Evolutionary conservation across 2,797 vertebrate genomes (phyloP).

Genomic region (Gouania willdenowi): DNA sequence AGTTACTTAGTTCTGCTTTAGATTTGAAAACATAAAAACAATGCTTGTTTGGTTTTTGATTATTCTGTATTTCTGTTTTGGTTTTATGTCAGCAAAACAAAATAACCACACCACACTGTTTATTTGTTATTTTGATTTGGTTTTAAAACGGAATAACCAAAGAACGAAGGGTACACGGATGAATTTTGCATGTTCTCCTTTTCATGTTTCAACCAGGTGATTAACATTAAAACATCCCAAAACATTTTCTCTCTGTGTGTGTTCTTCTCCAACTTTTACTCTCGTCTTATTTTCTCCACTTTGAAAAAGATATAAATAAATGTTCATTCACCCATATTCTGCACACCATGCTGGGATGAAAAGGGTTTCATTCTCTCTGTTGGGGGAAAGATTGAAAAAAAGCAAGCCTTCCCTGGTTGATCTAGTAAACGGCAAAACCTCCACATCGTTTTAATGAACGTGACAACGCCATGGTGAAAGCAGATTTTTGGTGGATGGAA

Average conservation of each 20-base stretch:
- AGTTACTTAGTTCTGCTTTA: too few species aligned
- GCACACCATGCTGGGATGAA: constrained; percentile 10
- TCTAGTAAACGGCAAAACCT: constrained; percentile 31
- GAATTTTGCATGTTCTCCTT: too few species aligned
- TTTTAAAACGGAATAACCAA: too few species aligned
- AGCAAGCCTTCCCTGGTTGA: constrained; percentile 12
- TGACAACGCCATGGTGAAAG: constrained; percentile 28
- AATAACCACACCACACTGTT: too few species aligned
- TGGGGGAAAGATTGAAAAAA: constrained; percentile 5
- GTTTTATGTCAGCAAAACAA: too few species aligned
- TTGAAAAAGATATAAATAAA: constrained; percentile 4
- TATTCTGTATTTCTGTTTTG: too few species aligned
- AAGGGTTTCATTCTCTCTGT: constrained; percentile 17
- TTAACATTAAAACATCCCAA: too few species aligned
- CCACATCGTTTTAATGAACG: constrained; percentile 56
- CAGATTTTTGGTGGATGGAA: constrained; percentile 19
- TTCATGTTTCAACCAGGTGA: too few species aligned
- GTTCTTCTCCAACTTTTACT: not conserved
- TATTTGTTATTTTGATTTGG: too few species aligned
- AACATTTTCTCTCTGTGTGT: not conserved
- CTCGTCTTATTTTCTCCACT: not conserved
- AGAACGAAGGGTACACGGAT: too few species aligned
- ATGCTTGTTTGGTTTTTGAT: too few species aligned
- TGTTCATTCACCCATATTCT: constrained; percentile 21
- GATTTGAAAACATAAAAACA: constrained; percentile 16